phyloP scores from a whole-genome alignment of 30 jellyfish, hydroid and myxozoan species.

The Aurelia sp. region DNA sequence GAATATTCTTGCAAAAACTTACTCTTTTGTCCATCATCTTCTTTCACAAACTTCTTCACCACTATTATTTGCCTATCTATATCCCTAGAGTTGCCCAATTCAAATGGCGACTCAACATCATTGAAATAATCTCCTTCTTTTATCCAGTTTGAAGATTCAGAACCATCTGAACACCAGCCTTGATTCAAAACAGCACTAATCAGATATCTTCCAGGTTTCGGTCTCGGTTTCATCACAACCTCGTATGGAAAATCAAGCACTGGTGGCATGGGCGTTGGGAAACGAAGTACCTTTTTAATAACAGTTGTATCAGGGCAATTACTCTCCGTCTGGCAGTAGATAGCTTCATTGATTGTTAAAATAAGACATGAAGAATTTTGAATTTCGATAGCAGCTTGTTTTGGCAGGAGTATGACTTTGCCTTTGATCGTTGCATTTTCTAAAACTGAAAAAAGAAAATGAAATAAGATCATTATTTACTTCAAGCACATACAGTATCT shows the following conservation, averaged over 20 bases:
- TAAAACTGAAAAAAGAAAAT: too few relatives aligned
- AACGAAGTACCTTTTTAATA: not conserved
- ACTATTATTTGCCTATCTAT: too few relatives aligned
- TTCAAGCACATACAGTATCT: too few relatives aligned
- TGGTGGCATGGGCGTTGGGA: not conserved
- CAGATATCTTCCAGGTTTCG: conserved; percentile 38
- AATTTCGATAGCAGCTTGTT: not conserved
- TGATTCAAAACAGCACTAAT: conserved; percentile 44
- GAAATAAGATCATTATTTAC: too few relatives aligned
- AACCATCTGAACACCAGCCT: conserved; percentile 65
- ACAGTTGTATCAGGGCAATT: conserved; percentile 31
- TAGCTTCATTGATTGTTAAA: conserved; percentile 27
- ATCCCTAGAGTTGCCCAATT: not conserved
- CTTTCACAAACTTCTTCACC: too few relatives aligned
- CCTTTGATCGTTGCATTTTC: too few relatives aligned
- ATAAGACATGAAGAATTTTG: conserved; percentile 31
- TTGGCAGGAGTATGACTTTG: too few relatives aligned
- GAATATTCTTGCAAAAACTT: too few relatives aligned
- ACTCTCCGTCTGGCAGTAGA: conserved; percentile 27
- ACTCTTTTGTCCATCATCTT: too few relatives aligned
- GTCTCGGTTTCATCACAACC: conserved; percentile 3
- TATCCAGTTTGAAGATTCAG: conserved; percentile 33
- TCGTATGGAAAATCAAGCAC: conserved; percentile 4
- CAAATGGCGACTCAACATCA: conserved; percentile 49
- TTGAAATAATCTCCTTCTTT: conserved; percentile 60